Evolutionary conservation across 2,113 vertebrate genomes (phyloP).

Genomic region (Pedionomus torquatus): DNA sequence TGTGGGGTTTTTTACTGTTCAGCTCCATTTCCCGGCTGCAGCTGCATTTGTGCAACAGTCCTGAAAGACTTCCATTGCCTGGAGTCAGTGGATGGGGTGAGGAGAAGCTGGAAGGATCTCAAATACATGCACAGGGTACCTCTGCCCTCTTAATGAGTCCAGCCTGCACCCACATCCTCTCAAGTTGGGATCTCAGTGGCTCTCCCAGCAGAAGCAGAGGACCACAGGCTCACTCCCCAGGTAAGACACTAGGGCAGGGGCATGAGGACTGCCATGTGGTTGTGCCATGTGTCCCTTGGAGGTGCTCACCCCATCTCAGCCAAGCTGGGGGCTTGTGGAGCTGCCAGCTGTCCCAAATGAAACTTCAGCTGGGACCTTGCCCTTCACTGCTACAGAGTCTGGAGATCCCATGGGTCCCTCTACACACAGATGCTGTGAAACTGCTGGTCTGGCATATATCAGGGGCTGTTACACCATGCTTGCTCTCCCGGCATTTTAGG

Average conservation of each 20-base stretch:
- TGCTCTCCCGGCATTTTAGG: background rate
- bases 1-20: background rate
- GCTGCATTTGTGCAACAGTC: background rate
- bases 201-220: background rate
- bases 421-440: background rate
- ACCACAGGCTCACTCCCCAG: background rate
- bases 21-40: background rate
- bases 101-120: background rate
- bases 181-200: background rate
- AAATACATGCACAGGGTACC: accelerated
- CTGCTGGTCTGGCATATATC: background rate
- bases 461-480: background rate
- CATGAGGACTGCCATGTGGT: accelerated
- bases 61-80: background rate
- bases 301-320: background rate
- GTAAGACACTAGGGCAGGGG: accelerated
- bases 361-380: background rate
- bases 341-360: background rate
- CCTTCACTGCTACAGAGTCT: background rate
- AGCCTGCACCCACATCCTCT: background rate
- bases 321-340: background rate
- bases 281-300: accelerated
- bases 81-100: background rate
- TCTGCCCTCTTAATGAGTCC: background rate
- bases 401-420: accelerated